A percentile compares a stretch with the other conserved stretches of the same genome.
phyloP scores from a whole-genome alignment of 2,888 invertebrate species.

The Pollenia angustigena region DNA sequence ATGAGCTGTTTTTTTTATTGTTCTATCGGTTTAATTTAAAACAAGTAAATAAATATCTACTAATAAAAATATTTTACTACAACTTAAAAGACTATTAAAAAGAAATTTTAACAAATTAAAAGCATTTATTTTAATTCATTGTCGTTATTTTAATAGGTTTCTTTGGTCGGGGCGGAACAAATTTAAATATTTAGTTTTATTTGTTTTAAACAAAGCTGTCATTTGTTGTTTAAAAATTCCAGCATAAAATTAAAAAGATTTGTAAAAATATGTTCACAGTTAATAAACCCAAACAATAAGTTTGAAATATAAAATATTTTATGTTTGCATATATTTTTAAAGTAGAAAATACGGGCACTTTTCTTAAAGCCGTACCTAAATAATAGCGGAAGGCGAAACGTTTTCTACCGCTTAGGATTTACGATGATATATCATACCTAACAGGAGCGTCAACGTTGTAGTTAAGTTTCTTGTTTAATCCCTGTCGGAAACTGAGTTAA shows the following conservation, averaged over 20 bases:
- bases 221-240: neutral
- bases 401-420: too few species aligned
- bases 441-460: too few species aligned
- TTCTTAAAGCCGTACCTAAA: too few species aligned
- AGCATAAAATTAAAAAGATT: neutral
- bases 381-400: too few species aligned
- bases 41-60: neutral
- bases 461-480: too few species aligned
- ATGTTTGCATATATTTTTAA: too few species aligned
- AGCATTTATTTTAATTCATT: neutral
- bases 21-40: neutral
- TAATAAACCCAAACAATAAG: neutral
- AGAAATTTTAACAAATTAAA: neutral
- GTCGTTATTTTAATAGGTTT: neutral
- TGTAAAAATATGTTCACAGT: too few species aligned
- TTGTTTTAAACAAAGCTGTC: neutral
- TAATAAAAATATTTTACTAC: neutral
- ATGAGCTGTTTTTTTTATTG: neutral
- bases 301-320: too few species aligned
- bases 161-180: neutral
- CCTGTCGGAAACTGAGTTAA: too few species aligned
- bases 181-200: neutral
- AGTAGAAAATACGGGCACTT: too few species aligned
- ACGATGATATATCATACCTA: too few species aligned
- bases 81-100: neutral